Percentiles rank a stretch among this genome's conserved stretches.
These are phyloP conservation scores for Actinia tenebrosa DNA, from an alignment of 64 coral and sea anemone species.

Conservation along the genomic window DNA sequence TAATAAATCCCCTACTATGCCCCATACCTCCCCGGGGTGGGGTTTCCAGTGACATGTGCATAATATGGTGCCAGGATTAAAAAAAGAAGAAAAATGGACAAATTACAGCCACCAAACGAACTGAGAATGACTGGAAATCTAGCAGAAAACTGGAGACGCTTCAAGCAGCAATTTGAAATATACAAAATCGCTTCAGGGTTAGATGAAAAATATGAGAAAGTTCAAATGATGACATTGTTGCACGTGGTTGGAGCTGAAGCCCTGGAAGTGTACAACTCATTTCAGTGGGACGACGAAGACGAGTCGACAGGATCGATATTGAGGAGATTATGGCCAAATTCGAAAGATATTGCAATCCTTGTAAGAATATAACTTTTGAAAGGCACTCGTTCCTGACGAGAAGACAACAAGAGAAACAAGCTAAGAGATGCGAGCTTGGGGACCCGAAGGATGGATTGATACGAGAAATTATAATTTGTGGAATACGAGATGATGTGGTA, in stretches of 20 bases:
- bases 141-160: neutral
- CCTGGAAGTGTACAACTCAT: constrained; percentile 63
- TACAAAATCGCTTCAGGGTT: neutral
- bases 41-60: too few species aligned
- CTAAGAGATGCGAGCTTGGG: constrained; percentile 62
- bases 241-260: constrained; percentile 68
- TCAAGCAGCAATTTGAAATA: constrained; percentile 20
- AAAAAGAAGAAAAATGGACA: neutral
- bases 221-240: neutral
- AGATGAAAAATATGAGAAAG: neutral
- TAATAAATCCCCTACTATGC: too few species aligned
- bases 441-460: constrained; percentile 61
- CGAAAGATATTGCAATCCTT: constrained; percentile 54
- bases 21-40: too few species aligned
- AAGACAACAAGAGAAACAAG: constrained; percentile 32
- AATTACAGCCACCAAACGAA: neutral
- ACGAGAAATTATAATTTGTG: constrained; percentile 64
- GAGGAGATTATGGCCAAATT: constrained; percentile 29
- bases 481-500: constrained; percentile 49
- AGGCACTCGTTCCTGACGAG: constrained; percentile 46
- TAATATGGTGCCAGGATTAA: neutral
- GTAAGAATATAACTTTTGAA: constrained; percentile 81
- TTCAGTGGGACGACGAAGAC: constrained; percentile 38
- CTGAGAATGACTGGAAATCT: constrained; percentile 1
- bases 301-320: constrained; percentile 33